Evolutionary conservation across 2,888 invertebrate species (phyloP).

Genomic region (Leucophora obtusa): DNA sequence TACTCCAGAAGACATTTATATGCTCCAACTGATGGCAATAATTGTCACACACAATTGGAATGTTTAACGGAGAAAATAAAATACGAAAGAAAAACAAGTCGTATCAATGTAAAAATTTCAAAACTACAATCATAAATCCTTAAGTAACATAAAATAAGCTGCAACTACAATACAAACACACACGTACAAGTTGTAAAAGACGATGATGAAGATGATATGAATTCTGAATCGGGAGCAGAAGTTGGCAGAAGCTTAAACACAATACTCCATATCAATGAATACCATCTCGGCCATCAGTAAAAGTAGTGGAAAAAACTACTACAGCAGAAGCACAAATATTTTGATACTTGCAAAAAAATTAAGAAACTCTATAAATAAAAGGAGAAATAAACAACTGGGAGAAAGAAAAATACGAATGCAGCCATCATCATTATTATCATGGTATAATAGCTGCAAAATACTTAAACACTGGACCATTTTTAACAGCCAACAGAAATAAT

Average conservation of each 20-base stretch:
- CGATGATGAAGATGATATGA: constrained; percentile 12
- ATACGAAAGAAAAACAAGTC: background rate
- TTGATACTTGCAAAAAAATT: constrained; percentile 27
- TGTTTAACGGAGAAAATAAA: background rate
- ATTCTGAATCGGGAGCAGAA: constrained; percentile 39
- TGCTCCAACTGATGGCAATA: constrained; percentile 24
- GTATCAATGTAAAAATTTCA: constrained; percentile 8
- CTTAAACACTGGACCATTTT: background rate
- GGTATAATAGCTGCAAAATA: background rate
- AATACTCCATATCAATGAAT: constrained; percentile 34
- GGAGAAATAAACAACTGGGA: background rate
- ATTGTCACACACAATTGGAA: constrained; percentile 34
- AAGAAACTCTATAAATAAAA: constrained; percentile 3
- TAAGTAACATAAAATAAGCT: constrained; percentile 34
- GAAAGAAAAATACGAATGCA: background rate
- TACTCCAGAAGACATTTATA: constrained; percentile 1
- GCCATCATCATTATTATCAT: constrained; percentile 13
- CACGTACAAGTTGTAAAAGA: background rate
- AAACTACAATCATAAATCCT: constrained; percentile 54
- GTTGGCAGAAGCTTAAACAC: constrained; percentile 41
- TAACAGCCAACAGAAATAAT: too few relatives aligned
- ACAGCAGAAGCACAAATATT: constrained; percentile 9
- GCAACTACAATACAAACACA: background rate
- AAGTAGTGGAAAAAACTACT: background rate
- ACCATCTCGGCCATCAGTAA: constrained; percentile 11